Evolutionary conservation across 2,113 vertebrate species (phyloP).

Genomic region (Upupa epops): DNA sequence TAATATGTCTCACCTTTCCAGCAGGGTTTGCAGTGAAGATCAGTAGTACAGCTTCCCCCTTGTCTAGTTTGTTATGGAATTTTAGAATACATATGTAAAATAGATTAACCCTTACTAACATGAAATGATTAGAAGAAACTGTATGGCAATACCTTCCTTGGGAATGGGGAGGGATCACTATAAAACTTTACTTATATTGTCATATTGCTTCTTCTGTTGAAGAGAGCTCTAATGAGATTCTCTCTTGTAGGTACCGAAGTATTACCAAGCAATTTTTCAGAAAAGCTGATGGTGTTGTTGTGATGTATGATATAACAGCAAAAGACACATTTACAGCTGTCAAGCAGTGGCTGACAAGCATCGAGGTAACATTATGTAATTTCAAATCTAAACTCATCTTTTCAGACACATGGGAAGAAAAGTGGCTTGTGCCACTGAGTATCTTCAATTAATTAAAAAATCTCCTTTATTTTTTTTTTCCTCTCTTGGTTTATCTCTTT

Average conservation of each 20-base stretch:
- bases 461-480: neutral
- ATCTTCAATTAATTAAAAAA: neutral
- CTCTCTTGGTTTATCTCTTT: neutral
- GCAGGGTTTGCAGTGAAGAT: neutral
- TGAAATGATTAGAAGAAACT: neutral
- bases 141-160: neutral
- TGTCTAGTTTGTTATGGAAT: neutral
- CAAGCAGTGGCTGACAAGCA: conserved; percentile 83
- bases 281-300: conserved; percentile 89
- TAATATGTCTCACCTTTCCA: neutral
- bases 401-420: neutral
- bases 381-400: neutral
- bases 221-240: neutral
- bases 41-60: neutral
- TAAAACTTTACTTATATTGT: neutral
- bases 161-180: neutral
- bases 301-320: conserved; percentile 90
- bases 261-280: conserved; percentile 96
- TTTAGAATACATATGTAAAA: neutral
- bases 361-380: conserved; percentile 77
- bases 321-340: conserved; percentile 84
- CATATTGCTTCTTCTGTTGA: neutral
- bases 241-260: conserved; percentile 82
- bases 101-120: neutral
- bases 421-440: neutral